These are phyloP conservation scores for Hydrozoanthus gracilis DNA, from an alignment of 92 coral and sea anemone genomes.

Conservation along the genomic window DNA sequence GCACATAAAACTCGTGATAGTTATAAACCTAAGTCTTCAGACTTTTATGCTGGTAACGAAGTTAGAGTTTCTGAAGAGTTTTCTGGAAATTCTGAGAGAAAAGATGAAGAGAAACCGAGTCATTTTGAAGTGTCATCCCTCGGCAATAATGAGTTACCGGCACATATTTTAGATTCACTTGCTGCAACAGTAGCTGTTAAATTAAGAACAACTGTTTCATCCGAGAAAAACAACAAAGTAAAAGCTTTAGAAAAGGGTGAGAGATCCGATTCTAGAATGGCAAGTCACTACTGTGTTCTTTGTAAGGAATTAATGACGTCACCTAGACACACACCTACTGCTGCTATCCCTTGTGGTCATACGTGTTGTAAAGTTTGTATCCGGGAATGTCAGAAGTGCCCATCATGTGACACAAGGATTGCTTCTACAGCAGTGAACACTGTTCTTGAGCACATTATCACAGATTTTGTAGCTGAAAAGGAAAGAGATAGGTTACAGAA, in stretches of 20 bases:
- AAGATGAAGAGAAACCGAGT: conserved; percentile 1
- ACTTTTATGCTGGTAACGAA: conserved; percentile 14
- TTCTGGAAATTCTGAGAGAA: background rate
- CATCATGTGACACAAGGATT: conserved; percentile 81
- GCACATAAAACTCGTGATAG: background rate
- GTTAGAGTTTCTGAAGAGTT: background rate
- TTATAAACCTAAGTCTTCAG: conserved; percentile 19
- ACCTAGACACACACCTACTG: conserved; percentile 88
- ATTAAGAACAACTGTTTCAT: conserved; percentile 61
- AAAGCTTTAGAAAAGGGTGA: conserved; percentile 19
- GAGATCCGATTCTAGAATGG: conserved; percentile 76
- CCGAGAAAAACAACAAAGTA: conserved; percentile 40
- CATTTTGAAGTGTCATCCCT: background rate
- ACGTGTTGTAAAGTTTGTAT: conserved; percentile 89
- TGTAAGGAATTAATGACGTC: conserved; percentile 90
- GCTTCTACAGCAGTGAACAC: conserved; percentile 94
- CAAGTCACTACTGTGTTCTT: conserved; percentile 84
- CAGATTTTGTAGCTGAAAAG: conserved; percentile 80
- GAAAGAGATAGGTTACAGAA: conserved; percentile 92
- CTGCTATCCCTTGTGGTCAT: conserved; percentile 97
- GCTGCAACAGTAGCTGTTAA: conserved; percentile 89
- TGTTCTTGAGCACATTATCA: conserved; percentile 89
- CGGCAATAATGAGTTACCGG: conserved; percentile 34
- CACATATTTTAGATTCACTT: conserved; percentile 83
- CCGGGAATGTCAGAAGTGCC: conserved; percentile 86